Percentiles rank a stretch among this genome's conserved stretches.
These are phyloP conservation scores for Caiman crocodilus DNA, from an alignment of 2,797 vertebrate species.

Conservation along the genomic window DNA sequence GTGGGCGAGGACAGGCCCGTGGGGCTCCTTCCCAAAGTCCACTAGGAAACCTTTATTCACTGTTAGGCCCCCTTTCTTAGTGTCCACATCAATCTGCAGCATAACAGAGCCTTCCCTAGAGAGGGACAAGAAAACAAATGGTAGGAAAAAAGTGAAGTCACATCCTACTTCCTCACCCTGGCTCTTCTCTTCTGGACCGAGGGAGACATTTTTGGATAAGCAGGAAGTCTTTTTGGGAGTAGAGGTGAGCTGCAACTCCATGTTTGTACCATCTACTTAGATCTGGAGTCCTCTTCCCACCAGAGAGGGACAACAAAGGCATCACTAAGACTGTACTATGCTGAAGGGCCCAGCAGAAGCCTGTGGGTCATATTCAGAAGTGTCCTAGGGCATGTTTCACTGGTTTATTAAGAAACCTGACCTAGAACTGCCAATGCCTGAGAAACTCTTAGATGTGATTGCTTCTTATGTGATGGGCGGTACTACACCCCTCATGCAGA, in stretches of 20 bases:
- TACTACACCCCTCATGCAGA: neutral
- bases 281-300: neutral
- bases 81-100: conserved; percentile 92
- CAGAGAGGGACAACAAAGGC: too few relatives aligned
- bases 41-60: conserved; percentile 92
- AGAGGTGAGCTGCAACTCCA: neutral
- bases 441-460: neutral
- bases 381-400: neutral
- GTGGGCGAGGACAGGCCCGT: conserved; percentile 90
- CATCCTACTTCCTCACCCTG: accelerated
- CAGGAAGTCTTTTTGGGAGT: neutral
- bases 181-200: accelerated
- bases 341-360: neutral
- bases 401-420: neutral
- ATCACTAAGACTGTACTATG: neutral
- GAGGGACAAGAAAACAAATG: neutral
- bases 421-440: neutral
- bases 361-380: neutral
- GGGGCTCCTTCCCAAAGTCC: conserved; percentile 92
- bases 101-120: conserved; percentile 91
- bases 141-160: neutral
- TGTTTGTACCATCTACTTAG: neutral
- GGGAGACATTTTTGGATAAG: neutral
- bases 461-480: neutral
- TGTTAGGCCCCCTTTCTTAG: conserved; percentile 84